Conservation (phyloP, 2,797 vertebrate species). For the Tauraco hartlaubi region DNA sequence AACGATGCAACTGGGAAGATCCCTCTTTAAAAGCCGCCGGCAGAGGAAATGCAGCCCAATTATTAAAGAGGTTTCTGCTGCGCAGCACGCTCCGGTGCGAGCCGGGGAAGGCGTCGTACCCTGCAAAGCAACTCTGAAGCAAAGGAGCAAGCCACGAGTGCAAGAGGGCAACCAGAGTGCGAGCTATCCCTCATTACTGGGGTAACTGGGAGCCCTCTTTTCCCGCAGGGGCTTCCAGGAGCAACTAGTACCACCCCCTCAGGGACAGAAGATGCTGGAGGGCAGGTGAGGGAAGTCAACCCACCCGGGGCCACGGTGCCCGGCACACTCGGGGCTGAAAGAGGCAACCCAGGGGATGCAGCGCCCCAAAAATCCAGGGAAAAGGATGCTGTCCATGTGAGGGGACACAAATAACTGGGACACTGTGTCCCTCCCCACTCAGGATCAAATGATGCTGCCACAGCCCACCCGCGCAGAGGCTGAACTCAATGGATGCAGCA, state of each 20-base stretch:
- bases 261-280: accelerated
- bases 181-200: accelerated
- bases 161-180: not conserved
- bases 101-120: accelerated
- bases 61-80: not conserved
- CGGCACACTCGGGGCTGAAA: accelerated
- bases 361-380: not conserved
- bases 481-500: accelerated
- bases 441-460: not conserved
- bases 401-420: accelerated
- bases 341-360: not conserved
- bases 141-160: not conserved
- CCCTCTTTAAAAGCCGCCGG: not conserved
- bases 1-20: not conserved
- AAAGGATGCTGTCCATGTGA: accelerated
- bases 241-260: not conserved
- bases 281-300: accelerated
- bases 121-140: not conserved
- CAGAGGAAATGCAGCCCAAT: accelerated
- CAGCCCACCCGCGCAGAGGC: accelerated
- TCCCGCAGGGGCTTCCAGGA: not conserved
- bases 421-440: too few relatives aligned
- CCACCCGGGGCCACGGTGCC: accelerated
- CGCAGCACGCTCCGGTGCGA: accelerated
- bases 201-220: not conserved